Percentiles rank a stretch among this genome's conserved stretches.
Evolutionary conservation across 2,113 vertebrate genomes (phyloP).

Genomic region (Leucosticte australis): DNA sequence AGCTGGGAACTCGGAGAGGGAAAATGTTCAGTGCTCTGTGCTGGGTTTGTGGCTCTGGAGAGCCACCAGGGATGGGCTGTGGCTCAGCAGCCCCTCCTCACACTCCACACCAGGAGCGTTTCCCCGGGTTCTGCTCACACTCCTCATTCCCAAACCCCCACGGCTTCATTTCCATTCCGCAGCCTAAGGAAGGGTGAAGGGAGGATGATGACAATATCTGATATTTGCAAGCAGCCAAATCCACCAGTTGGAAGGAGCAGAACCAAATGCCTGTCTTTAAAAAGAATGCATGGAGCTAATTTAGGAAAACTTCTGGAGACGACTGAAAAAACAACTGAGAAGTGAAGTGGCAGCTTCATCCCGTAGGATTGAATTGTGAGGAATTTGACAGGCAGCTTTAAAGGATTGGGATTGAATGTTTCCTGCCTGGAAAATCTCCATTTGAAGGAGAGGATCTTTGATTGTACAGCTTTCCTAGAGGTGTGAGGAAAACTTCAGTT

Average conservation of each 20-base stretch:
- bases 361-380: background rate
- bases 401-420: background rate
- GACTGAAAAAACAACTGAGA: background rate
- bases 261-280: constrained; percentile 27
- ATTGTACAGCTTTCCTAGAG: background rate
- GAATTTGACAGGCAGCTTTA: background rate
- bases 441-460: background rate
- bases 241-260: constrained; percentile 7
- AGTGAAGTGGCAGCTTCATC: background rate
- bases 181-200: constrained; percentile 21
- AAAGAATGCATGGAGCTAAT: background rate
- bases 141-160: constrained; percentile 7
- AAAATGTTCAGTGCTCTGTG: background rate
- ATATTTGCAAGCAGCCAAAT: constrained; percentile 24
- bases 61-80: background rate
- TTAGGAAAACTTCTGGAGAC: background rate
- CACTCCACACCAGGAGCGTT: background rate
- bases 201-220: constrained; percentile 43
- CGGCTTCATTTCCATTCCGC: background rate
- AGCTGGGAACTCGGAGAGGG: background rate
- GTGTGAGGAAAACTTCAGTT: background rate
- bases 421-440: background rate
- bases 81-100: constrained; percentile 13
- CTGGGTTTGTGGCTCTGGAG: background rate
- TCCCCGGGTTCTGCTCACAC: background rate